A percentile compares a stretch with the other conserved stretches of the same genome.
Conservation (phyloP, 2,888 invertebrate genomes). For the Tenthredo scrophulariae region DNA sequence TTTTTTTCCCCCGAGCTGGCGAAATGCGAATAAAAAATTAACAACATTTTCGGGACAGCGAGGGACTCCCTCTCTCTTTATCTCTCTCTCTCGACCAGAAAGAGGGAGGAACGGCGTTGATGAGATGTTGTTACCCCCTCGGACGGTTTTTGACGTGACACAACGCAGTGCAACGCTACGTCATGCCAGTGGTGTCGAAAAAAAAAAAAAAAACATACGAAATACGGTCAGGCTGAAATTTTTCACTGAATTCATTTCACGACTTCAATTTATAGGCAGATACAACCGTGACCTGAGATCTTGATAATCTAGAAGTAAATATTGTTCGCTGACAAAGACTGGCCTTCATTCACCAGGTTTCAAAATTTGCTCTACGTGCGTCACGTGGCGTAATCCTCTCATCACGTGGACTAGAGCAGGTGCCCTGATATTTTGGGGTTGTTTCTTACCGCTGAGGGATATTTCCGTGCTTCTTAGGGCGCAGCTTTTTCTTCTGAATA, state of each 20-base stretch:
- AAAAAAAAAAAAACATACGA: background rate
- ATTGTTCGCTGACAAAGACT: background rate
- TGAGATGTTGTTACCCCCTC: conserved; percentile 46
- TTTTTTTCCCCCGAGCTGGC: background rate
- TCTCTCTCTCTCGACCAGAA: background rate
- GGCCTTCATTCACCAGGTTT: background rate
- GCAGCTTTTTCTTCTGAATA: background rate
- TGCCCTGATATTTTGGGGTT: background rate
- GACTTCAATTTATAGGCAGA: background rate
- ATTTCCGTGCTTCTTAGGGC: background rate
- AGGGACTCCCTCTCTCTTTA: background rate
- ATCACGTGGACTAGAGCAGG: conserved; percentile 4
- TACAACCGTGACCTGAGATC: background rate
- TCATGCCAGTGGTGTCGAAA: conserved; percentile 4
- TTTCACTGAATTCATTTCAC: conserved; percentile 15
- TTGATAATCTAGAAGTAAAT: conserved; percentile 6
- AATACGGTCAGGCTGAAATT: background rate
- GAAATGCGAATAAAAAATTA: conserved; percentile 50
- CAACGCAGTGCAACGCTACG: conserved; percentile 2
- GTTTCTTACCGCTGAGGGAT: background rate
- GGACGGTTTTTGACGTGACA: conserved; percentile 2
- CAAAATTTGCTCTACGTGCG: background rate
- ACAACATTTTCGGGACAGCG: conserved; percentile 44
- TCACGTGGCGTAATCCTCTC: conserved; percentile 13
- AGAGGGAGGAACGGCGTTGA: conserved; percentile 26